A percentile compares a stretch with the other conserved stretches of the same genome.
Conservation (phyloP, 2,113 vertebrate genomes). For the Cettia cetti region DNA sequence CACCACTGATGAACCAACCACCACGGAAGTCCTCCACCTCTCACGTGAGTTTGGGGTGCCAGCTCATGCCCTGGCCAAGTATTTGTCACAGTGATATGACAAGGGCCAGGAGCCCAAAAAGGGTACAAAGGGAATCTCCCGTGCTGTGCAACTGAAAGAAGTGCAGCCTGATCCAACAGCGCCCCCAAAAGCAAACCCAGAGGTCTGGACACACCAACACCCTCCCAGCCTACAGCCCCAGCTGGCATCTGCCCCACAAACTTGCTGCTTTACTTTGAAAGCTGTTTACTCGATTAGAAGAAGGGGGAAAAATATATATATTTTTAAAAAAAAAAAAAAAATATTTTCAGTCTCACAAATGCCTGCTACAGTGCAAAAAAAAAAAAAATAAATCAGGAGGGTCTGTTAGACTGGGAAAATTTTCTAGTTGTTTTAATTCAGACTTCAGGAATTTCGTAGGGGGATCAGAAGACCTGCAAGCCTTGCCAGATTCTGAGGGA, state of each 20-base stretch:
- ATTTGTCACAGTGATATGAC: conserved; percentile 60
- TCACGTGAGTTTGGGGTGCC: background rate
- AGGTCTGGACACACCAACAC: background rate
- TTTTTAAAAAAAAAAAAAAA: background rate
- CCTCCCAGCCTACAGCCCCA: background rate
- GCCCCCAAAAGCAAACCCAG: conserved; percentile 71
- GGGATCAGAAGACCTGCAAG: conserved; percentile 61
- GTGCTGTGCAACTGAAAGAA: background rate
- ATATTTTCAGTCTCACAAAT: background rate
- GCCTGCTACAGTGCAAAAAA: background rate
- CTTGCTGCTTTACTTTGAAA: conserved; percentile 40
- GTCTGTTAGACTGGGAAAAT: background rate
- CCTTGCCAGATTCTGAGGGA: conserved; percentile 63
- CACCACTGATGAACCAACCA: conserved; percentile 45
- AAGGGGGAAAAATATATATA: background rate
- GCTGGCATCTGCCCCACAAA: background rate
- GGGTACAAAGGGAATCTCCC: background rate
- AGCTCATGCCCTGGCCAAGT: conserved; percentile 14
- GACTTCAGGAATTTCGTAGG: conserved; percentile 60
- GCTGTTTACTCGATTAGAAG: background rate
- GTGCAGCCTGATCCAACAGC: conserved; percentile 72
- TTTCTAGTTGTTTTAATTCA: conserved; percentile 71
- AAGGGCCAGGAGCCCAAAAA: conserved; percentile 32
- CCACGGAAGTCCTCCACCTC: conserved; percentile 40
- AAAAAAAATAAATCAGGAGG: conserved; percentile 15